Evolutionary conservation across 2,113 vertebrate species (phyloP).

Genomic region (Xenus cinereus): DNA sequence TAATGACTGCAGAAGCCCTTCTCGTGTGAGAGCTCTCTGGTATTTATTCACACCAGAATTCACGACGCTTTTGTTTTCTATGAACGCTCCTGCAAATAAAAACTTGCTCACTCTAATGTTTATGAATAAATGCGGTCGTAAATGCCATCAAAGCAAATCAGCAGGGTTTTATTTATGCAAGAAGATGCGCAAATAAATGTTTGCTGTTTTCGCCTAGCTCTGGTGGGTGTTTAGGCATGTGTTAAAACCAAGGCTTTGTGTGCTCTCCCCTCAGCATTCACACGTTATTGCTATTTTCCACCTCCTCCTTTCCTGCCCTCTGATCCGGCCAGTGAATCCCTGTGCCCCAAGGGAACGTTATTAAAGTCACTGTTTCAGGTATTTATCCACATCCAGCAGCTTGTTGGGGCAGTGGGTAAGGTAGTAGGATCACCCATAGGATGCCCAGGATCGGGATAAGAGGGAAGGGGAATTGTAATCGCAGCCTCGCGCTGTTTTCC

Average conservation of each 20-base stretch:
- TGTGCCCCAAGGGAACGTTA: background rate
- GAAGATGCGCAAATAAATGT: slow-evolving; percentile 58
- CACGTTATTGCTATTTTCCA: background rate
- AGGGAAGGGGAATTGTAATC: background rate
- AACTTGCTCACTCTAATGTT: slow-evolving; percentile 66
- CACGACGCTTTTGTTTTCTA: slow-evolving; percentile 51
- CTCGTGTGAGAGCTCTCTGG: slow-evolving; percentile 38
- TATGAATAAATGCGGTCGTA: slow-evolving; percentile 59
- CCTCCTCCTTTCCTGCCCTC: background rate
- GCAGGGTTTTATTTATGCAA: slow-evolving; percentile 63
- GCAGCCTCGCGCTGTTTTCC: background rate
- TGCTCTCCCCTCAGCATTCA: background rate
- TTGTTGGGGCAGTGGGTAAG: background rate
- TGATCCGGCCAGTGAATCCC: background rate
- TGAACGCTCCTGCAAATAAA: slow-evolving; percentile 60
- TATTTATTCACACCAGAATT: slow-evolving; percentile 63
- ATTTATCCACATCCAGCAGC: background rate
- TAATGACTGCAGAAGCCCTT: slow-evolving; percentile 49
- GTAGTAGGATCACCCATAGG: background rate
- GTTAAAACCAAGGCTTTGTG: background rate
- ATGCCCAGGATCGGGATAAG: background rate
- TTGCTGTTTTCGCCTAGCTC: slow-evolving; percentile 45
- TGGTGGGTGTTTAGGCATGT: background rate
- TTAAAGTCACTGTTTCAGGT: background rate
- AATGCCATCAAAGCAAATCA: slow-evolving; percentile 67